These are phyloP conservation scores for Amblyopsis hoosieri DNA, from an alignment of 2,797 vertebrate species.

Conservation along the genomic window DNA sequence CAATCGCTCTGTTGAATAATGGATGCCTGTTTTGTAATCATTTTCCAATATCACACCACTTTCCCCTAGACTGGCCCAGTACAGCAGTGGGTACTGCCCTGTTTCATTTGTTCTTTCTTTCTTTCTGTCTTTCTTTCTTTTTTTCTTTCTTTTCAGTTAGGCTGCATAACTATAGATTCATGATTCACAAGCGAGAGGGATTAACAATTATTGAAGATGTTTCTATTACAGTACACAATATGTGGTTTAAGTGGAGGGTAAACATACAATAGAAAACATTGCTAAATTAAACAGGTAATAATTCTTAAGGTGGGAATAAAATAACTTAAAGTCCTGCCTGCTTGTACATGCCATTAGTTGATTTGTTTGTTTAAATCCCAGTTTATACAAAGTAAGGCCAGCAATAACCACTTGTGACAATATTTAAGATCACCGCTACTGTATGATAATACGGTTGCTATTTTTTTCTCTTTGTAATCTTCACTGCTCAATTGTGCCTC, in stretches of 20 bases:
- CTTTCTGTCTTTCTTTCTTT: slow-evolving; percentile 2
- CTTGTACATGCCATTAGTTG: slow-evolving; percentile 7
- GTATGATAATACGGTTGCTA: slow-evolving; percentile 63
- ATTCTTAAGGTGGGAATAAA: slow-evolving; percentile 14
- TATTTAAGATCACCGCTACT: slow-evolving; percentile 54
- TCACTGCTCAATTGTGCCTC: slow-evolving; percentile 65
- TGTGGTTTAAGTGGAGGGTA: slow-evolving; percentile 18
- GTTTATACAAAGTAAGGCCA: slow-evolving; percentile 28
- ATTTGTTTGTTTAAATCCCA: slow-evolving; percentile 28
- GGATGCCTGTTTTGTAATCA: slow-evolving; percentile 81
- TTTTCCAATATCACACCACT: slow-evolving; percentile 77
- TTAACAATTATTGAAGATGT: slow-evolving; percentile 34
- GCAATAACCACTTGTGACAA: slow-evolving; percentile 51
- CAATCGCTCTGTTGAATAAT: slow-evolving; percentile 81
- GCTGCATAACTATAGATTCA: slow-evolving; percentile 22
- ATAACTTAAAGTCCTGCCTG: slow-evolving; percentile 9
- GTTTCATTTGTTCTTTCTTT: slow-evolving; percentile 1
- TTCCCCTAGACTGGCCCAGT: slow-evolving; percentile 43
- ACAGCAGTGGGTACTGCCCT: slow-evolving; percentile 26
- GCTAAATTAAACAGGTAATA: slow-evolving; percentile 5
- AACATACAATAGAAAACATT: slow-evolving; percentile 14
- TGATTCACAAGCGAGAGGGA: slow-evolving; percentile 24
- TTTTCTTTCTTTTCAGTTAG: slow-evolving; percentile 4
- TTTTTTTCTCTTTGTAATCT: slow-evolving; percentile 60
- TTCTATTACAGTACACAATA: slow-evolving; percentile 8